Percentiles rank a stretch among this genome's conserved stretches.
Evolutionary conservation across 2,888 invertebrate genomes (phyloP).

Genomic region (Tanypteryx hageni): DNA sequence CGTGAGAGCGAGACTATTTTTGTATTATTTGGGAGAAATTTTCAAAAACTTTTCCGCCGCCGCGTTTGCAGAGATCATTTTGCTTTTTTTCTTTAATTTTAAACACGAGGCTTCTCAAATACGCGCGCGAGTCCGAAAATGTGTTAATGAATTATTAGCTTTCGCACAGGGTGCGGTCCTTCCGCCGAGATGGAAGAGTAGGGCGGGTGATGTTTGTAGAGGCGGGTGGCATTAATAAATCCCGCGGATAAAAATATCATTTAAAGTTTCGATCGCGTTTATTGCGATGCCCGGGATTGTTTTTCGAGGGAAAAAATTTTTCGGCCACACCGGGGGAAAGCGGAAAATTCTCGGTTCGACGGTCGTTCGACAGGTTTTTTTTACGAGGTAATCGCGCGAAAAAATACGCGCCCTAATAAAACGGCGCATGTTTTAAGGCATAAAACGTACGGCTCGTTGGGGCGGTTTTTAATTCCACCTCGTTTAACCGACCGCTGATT

Average conservation of each 20-base stretch:
- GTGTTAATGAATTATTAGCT: background rate
- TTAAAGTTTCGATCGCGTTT: background rate
- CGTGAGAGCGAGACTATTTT: background rate
- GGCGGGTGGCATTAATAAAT: background rate
- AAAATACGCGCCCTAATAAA: background rate
- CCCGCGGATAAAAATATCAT: background rate
- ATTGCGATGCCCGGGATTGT: background rate
- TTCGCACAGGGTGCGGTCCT: background rate
- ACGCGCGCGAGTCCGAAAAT: background rate
- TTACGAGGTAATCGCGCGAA: background rate
- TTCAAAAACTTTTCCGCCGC: background rate
- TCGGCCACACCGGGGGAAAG: background rate
- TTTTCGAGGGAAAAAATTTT: background rate
- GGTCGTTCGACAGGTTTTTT: background rate
- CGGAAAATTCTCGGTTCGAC: background rate
- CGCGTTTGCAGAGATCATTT: background rate
- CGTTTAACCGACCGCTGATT: no score
- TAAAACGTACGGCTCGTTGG: no score
- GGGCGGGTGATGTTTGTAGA: no score
- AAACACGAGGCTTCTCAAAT: background rate
- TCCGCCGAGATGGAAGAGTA: background rate
- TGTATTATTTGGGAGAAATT: background rate
- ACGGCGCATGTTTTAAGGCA: background rate
- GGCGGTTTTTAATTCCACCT: no score
- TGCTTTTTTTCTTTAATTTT: background rate